Base-by-base conservation (phyloP, 2,797 vertebrate species). In the Acanthis flammea region DNA sequence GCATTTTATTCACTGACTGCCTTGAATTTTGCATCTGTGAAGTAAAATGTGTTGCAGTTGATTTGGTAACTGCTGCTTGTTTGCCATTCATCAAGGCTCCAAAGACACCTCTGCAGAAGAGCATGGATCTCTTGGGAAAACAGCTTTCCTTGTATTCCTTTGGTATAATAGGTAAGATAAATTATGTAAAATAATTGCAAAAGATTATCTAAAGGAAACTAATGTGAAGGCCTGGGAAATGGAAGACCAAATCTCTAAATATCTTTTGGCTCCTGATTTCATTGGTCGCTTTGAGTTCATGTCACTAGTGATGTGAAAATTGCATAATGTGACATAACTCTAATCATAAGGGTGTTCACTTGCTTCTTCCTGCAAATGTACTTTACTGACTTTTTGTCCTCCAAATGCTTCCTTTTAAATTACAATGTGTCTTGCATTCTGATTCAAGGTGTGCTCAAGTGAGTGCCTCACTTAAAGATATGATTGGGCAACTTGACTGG, bases 61-160 rank as follows among this genome's bases (percentile, higher is more conserved):
- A 16, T 41, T 57, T 75, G 31, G 66, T 95, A 89, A 95, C 50
- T 92, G 42, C 35, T 86, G 17, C 15, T 4, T 78, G 19, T 71
- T 87, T 85, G 28, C 9, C 12, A 30, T 97, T 94, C 73, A 48
- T 90, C 93, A 98, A 98, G 99, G 98, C 99, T 93, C 99, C 99
- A 25, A 99, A 99, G 95, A 99, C 99, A 11, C 99, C 99, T 18
- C 94, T 99, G 48, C 99, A 99, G 98, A 99, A 99, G 97, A 99
- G 99, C 97, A 99, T 99, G 99, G 99, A 99, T 97, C 98, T 99
- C 68, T 97, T 99, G 90, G 99, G 99, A 75, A 99, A 99, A 91
- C 99, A 99, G 92, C 99, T 99, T 48, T 99, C 99, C 6, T 98
- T 99, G 68, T 99, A 99, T 89, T 99, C 99, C 61, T 99, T 99